Evolutionary conservation across 2,888 invertebrate genomes (phyloP).

Genomic region (Liodrosophila aerea): DNA sequence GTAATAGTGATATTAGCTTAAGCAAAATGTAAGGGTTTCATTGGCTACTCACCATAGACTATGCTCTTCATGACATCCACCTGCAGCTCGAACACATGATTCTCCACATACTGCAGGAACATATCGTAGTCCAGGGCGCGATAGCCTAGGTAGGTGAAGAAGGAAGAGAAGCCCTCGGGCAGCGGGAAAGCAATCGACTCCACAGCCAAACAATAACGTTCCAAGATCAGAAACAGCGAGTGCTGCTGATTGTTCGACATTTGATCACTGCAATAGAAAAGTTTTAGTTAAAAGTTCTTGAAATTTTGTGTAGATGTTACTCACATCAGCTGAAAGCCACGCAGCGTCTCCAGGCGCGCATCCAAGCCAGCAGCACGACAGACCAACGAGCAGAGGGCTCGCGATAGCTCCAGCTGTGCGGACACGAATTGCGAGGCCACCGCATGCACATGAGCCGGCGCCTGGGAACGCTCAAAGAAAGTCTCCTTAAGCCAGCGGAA

Average conservation of each 20-base stretch:
- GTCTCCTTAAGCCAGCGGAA: slow-evolving; percentile 83
- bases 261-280: slow-evolving; percentile 86
- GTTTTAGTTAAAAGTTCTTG: neutral
- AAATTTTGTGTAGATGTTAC: slow-evolving; percentile 32
- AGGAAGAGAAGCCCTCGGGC: slow-evolving; percentile 94
- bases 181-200: slow-evolving; percentile 91
- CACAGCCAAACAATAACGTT: slow-evolving; percentile 91
- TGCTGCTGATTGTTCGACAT: slow-evolving; percentile 87
- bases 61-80: slow-evolving; percentile 94
- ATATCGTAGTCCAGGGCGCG: slow-evolving; percentile 89
- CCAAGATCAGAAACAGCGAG: slow-evolving; percentile 89
- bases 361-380: slow-evolving; percentile 88
- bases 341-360: slow-evolving; percentile 87
- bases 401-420: slow-evolving; percentile 90
- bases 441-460: slow-evolving; percentile 89
- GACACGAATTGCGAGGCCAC: slow-evolving; percentile 91
- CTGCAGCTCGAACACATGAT: slow-evolving; percentile 93
- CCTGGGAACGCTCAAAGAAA: slow-evolving; percentile 83
- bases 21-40: neutral
- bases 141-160: slow-evolving; percentile 93
- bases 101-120: slow-evolving; percentile 92
- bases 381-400: slow-evolving; percentile 89
- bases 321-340: slow-evolving; percentile 92
- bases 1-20: neutral
- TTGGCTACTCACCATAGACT: slow-evolving; percentile 85